phyloP scores from a whole-genome alignment of 1,140 invertebrate species.

The Sitophilus oryzae region DNA sequence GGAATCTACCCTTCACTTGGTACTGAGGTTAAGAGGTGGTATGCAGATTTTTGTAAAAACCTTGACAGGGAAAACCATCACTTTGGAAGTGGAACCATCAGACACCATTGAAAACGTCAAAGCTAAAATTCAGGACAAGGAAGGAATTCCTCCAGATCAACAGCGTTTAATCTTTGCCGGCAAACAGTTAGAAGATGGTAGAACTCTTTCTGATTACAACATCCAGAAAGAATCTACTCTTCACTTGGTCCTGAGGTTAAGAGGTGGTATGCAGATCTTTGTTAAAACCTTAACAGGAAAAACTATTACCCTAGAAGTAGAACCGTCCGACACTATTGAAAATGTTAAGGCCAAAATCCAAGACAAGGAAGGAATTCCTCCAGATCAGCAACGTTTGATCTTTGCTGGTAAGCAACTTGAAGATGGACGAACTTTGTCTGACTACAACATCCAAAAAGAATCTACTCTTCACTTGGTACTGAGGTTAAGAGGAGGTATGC shows the following conservation, averaged over 20 bases:
- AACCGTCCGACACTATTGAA: slow-evolving; percentile 70
- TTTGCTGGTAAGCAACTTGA: slow-evolving; percentile 67
- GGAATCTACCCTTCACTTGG: slow-evolving; percentile 69
- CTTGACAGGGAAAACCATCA: slow-evolving; percentile 67
- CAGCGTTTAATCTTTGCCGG: slow-evolving; percentile 70
- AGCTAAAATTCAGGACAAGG: slow-evolving; percentile 65
- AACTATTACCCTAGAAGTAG: slow-evolving; percentile 66
- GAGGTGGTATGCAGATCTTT: slow-evolving; percentile 69
- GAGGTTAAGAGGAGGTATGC: slow-evolving; percentile 53
- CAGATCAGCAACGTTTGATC: slow-evolving; percentile 58
- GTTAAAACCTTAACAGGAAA: slow-evolving; percentile 72
- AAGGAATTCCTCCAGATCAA: slow-evolving; percentile 64
- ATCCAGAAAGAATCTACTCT: slow-evolving; percentile 76
- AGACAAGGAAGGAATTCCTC: slow-evolving; percentile 59
- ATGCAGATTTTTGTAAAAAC: slow-evolving; percentile 65
- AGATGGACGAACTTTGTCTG: slow-evolving; percentile 56
- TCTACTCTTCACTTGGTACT: slow-evolving; percentile 65
- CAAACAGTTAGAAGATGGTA: slow-evolving; percentile 75
- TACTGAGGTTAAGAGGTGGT: slow-evolving; percentile 65
- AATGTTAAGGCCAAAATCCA: slow-evolving; percentile 68
- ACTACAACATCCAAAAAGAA: slow-evolving; percentile 70
- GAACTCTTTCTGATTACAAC: slow-evolving; percentile 73
- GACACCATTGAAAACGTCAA: slow-evolving; percentile 69
- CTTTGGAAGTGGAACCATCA: slow-evolving; percentile 63
- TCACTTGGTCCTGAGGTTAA: slow-evolving; percentile 71